Evolutionary conservation across 2,888 invertebrate species (phyloP).

Genomic region (Morpho helenor): DNA sequence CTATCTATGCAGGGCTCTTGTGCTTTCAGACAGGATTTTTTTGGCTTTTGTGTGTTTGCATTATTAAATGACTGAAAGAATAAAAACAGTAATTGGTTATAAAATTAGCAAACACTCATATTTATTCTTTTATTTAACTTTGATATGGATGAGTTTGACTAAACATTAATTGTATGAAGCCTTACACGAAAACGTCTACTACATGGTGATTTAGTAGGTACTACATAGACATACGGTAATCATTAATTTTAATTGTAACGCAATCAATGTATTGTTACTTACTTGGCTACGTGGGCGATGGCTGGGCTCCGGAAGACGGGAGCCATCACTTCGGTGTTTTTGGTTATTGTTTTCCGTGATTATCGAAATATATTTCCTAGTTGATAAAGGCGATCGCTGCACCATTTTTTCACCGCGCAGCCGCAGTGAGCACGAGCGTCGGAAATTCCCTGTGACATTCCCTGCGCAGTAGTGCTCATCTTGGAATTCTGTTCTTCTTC

Average conservation of each 20-base stretch:
- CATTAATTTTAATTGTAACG: not conserved
- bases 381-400: constrained; percentile 74
- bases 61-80: constrained; percentile 64
- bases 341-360: constrained; percentile 81
- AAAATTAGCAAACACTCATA: no score
- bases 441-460: constrained; percentile 77
- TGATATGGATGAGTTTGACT: not conserved
- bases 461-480: constrained; percentile 74
- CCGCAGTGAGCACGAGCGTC: constrained; percentile 83
- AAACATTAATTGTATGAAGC: constrained; percentile 1
- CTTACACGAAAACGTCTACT: not conserved
- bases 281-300: constrained; percentile 80
- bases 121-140: no score
- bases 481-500: constrained; percentile 65
- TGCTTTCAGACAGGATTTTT: constrained; percentile 59
- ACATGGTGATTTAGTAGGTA: constrained; percentile 12
- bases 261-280: constrained; percentile 41
- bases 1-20: constrained; percentile 55
- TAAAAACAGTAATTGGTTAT: not conserved
- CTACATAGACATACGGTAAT: constrained; percentile 16
- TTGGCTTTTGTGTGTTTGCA: constrained; percentile 58
- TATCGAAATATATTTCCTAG: constrained; percentile 77
- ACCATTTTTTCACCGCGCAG: constrained; percentile 82
- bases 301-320: constrained; percentile 62
- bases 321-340: constrained; percentile 68